Conservation (phyloP, 2,888 invertebrate species). For the Lysandra coridon region DNA sequence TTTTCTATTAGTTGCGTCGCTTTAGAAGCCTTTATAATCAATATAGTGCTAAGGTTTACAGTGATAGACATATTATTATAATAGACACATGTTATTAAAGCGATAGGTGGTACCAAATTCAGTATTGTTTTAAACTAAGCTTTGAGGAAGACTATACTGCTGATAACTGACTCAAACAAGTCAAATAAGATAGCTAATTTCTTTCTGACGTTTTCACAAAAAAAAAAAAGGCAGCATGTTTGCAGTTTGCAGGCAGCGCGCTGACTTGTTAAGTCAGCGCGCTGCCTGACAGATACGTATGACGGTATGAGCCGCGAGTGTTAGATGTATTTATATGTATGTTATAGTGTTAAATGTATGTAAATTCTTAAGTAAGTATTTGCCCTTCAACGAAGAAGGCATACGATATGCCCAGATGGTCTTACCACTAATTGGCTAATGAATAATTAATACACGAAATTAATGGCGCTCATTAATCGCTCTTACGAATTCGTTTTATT, state of each 20-base stretch:
- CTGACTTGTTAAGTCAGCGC: not conserved
- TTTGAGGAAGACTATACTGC: no score
- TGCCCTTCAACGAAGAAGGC: constrained; percentile 1
- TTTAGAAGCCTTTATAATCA: not conserved
- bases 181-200: no score
- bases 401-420: constrained; percentile 5
- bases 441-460: constrained; percentile 16
- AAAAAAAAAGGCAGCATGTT: not conserved
- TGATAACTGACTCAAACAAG: no score
- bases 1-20: constrained; percentile 9
- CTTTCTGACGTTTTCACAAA: not conserved
- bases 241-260: no score
- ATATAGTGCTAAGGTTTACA: not conserved
- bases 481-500: not conserved
- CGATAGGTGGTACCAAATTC: not conserved
- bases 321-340: no score
- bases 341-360: no score
- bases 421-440: not conserved
- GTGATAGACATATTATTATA: not conserved
- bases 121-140: no score
- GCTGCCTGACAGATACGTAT: not conserved
- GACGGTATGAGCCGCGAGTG: constrained; percentile 1
- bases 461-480: not conserved
- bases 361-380: not conserved
- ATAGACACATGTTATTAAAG: not conserved